These are phyloP conservation scores for Schizothorax lantsangensis DNA, from an alignment of 2,797 vertebrate species.

Conservation along the genomic window DNA sequence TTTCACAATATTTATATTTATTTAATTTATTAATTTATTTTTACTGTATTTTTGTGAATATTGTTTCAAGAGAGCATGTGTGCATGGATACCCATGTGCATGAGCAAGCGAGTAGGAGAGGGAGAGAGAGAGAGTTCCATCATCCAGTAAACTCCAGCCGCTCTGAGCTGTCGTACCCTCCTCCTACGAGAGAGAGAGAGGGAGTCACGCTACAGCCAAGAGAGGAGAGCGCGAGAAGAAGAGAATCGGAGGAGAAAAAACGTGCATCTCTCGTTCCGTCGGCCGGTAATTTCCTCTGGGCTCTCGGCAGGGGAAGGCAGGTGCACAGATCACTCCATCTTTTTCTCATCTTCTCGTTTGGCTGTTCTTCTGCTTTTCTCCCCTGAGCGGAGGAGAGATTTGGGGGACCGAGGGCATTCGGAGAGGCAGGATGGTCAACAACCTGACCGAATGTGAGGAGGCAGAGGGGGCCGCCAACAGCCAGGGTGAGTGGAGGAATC, in stretches of 20 bases:
- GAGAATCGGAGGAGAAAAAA: conserved; percentile 41
- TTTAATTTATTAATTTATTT: not conserved
- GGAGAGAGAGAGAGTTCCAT: conserved; percentile 58
- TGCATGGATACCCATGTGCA: conserved; percentile 30
- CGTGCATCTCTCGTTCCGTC: conserved; percentile 39
- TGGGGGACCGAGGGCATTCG: conserved; percentile 67
- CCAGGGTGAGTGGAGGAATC: conserved; percentile 90
- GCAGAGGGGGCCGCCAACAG: conserved; percentile 91
- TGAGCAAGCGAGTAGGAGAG: not conserved
- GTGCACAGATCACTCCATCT: conserved; percentile 46
- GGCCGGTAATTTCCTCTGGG: conserved; percentile 30
- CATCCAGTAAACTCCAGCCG: conserved; percentile 59
- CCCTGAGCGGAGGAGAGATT: conserved; percentile 47
- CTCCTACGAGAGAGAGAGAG: conserved; percentile 57
- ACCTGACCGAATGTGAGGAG: conserved; percentile 96
- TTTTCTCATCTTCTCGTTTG: conserved; percentile 38
- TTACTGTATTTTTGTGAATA: not conserved
- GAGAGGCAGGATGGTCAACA: conserved; percentile 92
- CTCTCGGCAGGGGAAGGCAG: conserved; percentile 43
- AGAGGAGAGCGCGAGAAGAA: conserved; percentile 51
- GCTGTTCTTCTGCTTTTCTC: conserved; percentile 12
- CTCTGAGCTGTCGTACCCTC: conserved; percentile 79
- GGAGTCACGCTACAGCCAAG: conserved; percentile 49
- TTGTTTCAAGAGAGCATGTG: conserved; percentile 27
- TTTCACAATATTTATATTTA: not conserved